phyloP scores from a whole-genome alignment of 2,888 invertebrate species.

The Cerceris rybyensis region DNA sequence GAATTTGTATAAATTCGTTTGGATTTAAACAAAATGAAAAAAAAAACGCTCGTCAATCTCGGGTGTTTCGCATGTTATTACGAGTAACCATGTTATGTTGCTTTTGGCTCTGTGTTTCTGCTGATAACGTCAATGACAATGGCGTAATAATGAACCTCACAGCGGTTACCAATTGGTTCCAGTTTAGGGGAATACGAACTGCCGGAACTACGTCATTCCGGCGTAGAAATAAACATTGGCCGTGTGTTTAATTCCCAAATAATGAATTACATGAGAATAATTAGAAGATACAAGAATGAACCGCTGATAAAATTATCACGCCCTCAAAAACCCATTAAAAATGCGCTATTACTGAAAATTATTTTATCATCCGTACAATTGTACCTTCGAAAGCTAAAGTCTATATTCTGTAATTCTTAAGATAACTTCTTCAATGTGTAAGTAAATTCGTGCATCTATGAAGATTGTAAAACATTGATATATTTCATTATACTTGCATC shows the following conservation, averaged over 20 bases:
- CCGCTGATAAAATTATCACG: background rate
- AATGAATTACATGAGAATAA: slow-evolving; percentile 27
- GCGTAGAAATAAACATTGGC: slow-evolving; percentile 37
- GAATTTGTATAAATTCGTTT: slow-evolving; percentile 39
- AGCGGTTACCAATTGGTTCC: slow-evolving; percentile 21
- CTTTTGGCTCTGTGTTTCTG: slow-evolving; percentile 12
- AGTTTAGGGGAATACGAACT: slow-evolving; percentile 14
- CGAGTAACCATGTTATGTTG: slow-evolving; percentile 28
- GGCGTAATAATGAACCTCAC: slow-evolving; percentile 33
- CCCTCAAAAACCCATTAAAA: too few species aligned
- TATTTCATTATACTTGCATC: too few species aligned
- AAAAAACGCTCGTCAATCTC: background rate
- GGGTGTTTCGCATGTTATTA: slow-evolving; percentile 12
- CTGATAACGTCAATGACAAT: slow-evolving; percentile 34
- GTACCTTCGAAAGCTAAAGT: background rate
- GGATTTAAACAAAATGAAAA: background rate
- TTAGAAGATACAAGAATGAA: background rate
- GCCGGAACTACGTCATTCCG: slow-evolving; percentile 24
- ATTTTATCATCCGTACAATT: background rate
- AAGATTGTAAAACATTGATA: too few species aligned
- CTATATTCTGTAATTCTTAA: too few species aligned
- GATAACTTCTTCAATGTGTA: too few species aligned
- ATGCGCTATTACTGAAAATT: too few species aligned
- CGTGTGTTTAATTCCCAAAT: slow-evolving; percentile 35
- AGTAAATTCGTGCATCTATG: too few species aligned